A percentile compares a stretch with the other conserved stretches of the same genome.
Evolutionary conservation across 2,113 vertebrate genomes (phyloP).

Genomic region (Sceloporus undulatus): DNA sequence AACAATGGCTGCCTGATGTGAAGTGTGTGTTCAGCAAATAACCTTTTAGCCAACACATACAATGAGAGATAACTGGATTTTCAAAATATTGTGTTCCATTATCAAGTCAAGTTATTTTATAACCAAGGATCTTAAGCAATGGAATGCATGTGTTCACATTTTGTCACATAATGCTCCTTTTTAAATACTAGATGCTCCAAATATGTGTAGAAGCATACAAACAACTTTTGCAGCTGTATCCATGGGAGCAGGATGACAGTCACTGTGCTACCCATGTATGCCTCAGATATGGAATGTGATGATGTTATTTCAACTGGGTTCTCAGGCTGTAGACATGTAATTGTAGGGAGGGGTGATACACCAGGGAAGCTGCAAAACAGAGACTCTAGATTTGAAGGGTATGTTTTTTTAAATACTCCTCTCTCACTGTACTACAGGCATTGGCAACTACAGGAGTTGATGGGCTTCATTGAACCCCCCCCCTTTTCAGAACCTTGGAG

Average conservation of each 20-base stretch:
- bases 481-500: too few relatives aligned
- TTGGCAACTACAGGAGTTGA: too few relatives aligned
- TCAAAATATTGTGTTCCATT: conserved; percentile 43
- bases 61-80: conserved; percentile 41
- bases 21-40: conserved; percentile 49
- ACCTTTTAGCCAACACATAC: not conserved
- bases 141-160: not conserved
- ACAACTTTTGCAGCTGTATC: not conserved
- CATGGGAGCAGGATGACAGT: not conserved
- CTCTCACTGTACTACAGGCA: too few relatives aligned
- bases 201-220: not conserved
- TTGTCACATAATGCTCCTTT: not conserved
- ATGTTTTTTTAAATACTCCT: too few relatives aligned
- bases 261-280: not conserved
- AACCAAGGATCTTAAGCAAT: not conserved
- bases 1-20: not conserved
- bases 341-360: too few relatives aligned
- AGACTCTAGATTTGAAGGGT: too few relatives aligned
- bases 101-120: conserved; percentile 43
- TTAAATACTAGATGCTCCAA: not conserved
- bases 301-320: not conserved
- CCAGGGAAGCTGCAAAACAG: too few relatives aligned
- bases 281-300: not conserved
- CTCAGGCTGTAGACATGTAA: too few relatives aligned
- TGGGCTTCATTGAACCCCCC: too few relatives aligned